A percentile compares a stretch with the other conserved stretches of the same genome.
Conservation (phyloP, 2,113 vertebrate species). For the Tyrannus savana region DNA sequence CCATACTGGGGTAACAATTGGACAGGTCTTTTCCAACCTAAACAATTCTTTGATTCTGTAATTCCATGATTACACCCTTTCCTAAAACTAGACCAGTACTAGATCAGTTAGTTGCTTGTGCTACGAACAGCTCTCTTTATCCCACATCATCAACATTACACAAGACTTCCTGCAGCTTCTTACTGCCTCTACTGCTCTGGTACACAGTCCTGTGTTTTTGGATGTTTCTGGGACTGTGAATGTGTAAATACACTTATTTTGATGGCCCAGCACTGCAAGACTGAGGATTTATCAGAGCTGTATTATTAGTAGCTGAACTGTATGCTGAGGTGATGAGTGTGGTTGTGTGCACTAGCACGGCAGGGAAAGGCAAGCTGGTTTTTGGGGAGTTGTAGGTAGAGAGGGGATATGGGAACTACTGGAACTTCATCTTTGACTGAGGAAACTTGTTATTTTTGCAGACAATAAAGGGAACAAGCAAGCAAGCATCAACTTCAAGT, state of each 20-base stretch:
- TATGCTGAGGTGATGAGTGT: background rate
- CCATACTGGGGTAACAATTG: background rate
- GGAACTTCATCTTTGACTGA: background rate
- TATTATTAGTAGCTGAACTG: background rate
- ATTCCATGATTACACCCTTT: background rate
- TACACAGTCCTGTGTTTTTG: background rate
- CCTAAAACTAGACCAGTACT: background rate
- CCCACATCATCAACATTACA: background rate
- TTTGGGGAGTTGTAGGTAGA: background rate
- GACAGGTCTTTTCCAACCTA: background rate
- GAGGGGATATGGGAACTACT: background rate
- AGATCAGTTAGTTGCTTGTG: background rate
- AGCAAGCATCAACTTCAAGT: background rate
- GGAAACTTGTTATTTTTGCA: background rate
- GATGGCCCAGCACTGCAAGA: background rate
- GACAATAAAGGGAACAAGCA: background rate
- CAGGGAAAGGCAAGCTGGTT: background rate
- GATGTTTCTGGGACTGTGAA: background rate
- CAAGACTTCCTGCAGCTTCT: background rate
- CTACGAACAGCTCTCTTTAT: background rate
- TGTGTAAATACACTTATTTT: background rate
- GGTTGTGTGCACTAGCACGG: background rate
- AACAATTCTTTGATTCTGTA: background rate
- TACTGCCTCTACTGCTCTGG: background rate
- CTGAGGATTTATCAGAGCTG: background rate